Evolutionary conservation across 2,797 vertebrate genomes (phyloP).

Genomic region (Chloroceryle amazona): DNA sequence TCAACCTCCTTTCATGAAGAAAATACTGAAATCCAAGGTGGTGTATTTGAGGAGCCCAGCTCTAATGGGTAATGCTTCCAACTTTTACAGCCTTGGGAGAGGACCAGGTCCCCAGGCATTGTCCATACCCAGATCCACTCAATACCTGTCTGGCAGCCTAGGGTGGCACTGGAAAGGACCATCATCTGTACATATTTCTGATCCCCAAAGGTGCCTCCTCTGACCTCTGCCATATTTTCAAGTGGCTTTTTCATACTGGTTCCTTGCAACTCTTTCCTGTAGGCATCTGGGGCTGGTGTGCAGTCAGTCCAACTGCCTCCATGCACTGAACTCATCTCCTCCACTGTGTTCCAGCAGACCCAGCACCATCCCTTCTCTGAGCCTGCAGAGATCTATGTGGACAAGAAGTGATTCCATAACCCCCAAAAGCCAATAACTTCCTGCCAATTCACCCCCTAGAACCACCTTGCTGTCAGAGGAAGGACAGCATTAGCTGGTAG

Average conservation of each 20-base stretch:
- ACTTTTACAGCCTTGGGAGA: background rate
- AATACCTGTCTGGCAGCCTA: background rate
- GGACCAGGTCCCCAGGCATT: background rate
- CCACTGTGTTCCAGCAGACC: background rate
- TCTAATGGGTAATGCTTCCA: background rate
- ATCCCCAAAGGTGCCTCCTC: background rate
- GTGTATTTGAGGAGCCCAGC: background rate
- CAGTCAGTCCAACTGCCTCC: background rate
- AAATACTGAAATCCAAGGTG: background rate
- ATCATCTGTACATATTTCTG: background rate
- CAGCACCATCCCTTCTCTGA: background rate
- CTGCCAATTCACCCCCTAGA: background rate
- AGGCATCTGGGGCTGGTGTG: background rate
- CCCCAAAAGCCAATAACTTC: background rate
- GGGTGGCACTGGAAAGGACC: background rate
- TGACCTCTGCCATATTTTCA: background rate
- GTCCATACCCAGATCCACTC: background rate
- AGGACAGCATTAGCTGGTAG: background rate
- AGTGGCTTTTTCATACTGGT: background rate
- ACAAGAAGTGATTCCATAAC: background rate
- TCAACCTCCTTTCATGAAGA: background rate
- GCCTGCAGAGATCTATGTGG: background rate
- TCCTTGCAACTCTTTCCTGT: background rate
- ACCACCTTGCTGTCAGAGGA: background rate
- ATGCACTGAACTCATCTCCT: accelerated